Base-by-base conservation (phyloP, 2,888 invertebrate species). In the Megamerina dolium region DNA sequence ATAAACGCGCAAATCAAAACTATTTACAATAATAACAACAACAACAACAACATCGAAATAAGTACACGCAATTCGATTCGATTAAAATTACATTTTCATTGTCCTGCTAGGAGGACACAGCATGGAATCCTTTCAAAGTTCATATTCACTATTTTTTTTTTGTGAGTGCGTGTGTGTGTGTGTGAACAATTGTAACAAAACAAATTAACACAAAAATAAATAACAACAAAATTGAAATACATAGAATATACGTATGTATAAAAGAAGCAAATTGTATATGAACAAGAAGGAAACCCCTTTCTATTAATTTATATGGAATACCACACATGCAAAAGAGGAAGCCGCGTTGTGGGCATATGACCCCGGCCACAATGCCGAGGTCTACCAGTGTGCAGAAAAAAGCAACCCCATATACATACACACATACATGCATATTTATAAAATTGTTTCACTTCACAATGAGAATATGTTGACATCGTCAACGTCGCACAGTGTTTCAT, bases 291-390 rank as follows among this genome's bases (percentile, higher is more conserved):
- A 4, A 35, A 33, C 19, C 38, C 32, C 31, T 29, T 34, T 31
- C 10, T n/a, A 27, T 26, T 33, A 10, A 2, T 45, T 9, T 32
- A 26, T 20, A 19, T 10, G 12, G 29, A 23, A 13, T 17, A 20
- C 34, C 42, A 31, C 43, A 34, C 43, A 45, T 45, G 45, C 45
- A 43, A 45, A 49, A 33, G 30, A 19, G 29, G 37, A 42, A 42
- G 34, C 23, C 53, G 26, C 60, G 55, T 59, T 61, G 63, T 56
- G 63, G 60, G 60, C 61, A 54, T 50, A 55, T 53, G 52, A 50
- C 49, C 53, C 54, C 56, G 61, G 60, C 63, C 61, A 61, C 63
- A 61, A 61, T 6, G 10, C 54, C 59, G 57, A 61, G 61, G 61
- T 43, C 61, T 60, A 63, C 63, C 63, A 49, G n/a, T n/a, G n/a